phyloP scores from a whole-genome alignment of 2,888 invertebrate species.

The Scaptomyza flava region DNA sequence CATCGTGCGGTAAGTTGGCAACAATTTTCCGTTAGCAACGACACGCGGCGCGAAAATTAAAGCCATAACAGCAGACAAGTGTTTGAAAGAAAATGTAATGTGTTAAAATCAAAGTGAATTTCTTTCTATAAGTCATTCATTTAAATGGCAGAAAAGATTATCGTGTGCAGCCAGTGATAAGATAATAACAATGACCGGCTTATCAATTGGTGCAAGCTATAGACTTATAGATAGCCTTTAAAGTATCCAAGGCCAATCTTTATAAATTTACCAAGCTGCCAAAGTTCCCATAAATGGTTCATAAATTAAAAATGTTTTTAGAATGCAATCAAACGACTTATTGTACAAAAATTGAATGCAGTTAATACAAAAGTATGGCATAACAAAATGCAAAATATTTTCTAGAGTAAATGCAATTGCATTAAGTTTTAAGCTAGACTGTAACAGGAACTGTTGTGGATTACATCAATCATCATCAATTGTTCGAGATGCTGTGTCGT shows the following conservation, averaged over 20 bases:
- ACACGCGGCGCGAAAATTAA: conserved; percentile 18
- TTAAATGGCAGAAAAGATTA: background rate
- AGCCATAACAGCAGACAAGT: conserved; percentile 33
- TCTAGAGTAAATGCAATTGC: too few species aligned
- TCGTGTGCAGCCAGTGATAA: conserved; percentile 26
- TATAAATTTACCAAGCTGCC: conserved; percentile 25
- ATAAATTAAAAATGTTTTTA: conserved; percentile 40
- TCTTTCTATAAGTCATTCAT: background rate
- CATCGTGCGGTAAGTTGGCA: conserved; percentile 36
- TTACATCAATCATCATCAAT: conserved; percentile 20
- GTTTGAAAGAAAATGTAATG: conserved; percentile 4
- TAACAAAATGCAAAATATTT: background rate
- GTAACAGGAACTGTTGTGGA: background rate
- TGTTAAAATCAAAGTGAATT: background rate
- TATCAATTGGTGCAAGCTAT: conserved; percentile 17
- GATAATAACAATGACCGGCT: conserved; percentile 21
- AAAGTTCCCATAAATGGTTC: conserved; percentile 45
- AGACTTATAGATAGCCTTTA: conserved; percentile 36
- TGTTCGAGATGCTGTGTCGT: conserved; percentile 13
- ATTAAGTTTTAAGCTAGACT: too few species aligned
- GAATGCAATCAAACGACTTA: conserved; percentile 2
- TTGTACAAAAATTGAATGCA: background rate
- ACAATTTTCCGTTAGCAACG: conserved; percentile 5
- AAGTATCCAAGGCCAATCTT: conserved; percentile 36
- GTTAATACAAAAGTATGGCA: background rate